Base-by-base conservation (phyloP, 2,113 vertebrate genomes). In the Entelurus aequoreus region DNA sequence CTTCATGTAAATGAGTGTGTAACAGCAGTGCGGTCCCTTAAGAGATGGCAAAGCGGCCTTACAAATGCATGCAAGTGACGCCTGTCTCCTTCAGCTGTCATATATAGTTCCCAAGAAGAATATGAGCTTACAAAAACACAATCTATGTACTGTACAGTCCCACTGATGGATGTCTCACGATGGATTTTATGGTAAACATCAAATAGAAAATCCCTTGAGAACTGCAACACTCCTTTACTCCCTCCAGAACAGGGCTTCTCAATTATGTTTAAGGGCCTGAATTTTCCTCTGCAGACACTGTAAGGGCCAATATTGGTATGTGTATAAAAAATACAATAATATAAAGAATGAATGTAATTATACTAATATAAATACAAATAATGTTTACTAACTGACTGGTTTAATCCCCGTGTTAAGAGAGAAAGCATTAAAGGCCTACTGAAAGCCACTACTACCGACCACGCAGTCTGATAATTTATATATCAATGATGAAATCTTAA, bases 171-270 rank as follows among this genome's bases (percentile, higher is more conserved):
- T 68, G 75, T 63, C 68, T 79, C 63, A 65, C 63, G 79, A 66
- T 85, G 83, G 79, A 66, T 71, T 82, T 82, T 49, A 59, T 63
- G 73, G 80, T 83, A 86, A 83, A 86, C 83, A 86, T 79, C 75
- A 79, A 76, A 83, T 81, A 78, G 83, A 68, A 79, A 76, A 78
- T 80, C 81, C 78, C 81, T 53, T 57, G 84, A 78, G 84, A 81
- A 54, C n/a, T 53, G 63, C 65, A 60, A 72, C 79, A 68, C 58
- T 74, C 55, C 71, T 69, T 67, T 51, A 66, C 48, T 15, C 50
- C 72, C 54, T 59, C 48, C 38, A n/a, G 46, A 14, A 6, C 38
- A 56, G 28, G 28, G 28, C 3, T 28, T 28, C 28, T 28, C 28
- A 28, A 28, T 28, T 28, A 28, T 28, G 28, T 28, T 28, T 28